Evolutionary conservation across 2,888 invertebrate species (phyloP).

Genomic region (Arctia plantaginis): DNA sequence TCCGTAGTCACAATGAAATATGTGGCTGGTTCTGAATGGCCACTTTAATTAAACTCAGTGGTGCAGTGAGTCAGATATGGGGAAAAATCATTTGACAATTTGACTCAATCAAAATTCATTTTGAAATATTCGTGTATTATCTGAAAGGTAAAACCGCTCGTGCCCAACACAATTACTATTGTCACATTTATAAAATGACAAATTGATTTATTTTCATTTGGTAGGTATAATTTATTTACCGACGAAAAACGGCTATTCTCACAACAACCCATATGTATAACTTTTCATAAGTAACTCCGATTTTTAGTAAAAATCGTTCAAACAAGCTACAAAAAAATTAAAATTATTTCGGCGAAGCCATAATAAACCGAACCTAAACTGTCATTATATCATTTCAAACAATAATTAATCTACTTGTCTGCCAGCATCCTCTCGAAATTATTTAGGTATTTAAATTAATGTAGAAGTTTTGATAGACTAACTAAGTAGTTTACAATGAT

Average conservation of each 20-base stretch:
- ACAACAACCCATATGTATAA: neutral
- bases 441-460: neutral
- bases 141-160: neutral
- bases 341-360: too few relatives aligned
- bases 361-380: too few relatives aligned
- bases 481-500: too few relatives aligned
- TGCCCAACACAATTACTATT: neutral
- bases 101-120: conserved; percentile 1
- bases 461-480: neutral
- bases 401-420: neutral
- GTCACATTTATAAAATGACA: neutral
- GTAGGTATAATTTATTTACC: neutral
- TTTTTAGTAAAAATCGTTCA: neutral
- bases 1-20: conserved; percentile 13
- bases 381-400: too few relatives aligned
- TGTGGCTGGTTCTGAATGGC: conserved; percentile 12
- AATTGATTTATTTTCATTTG: neutral
- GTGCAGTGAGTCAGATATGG: conserved; percentile 24
- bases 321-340: neutral
- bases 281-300: neutral
- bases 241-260: neutral
- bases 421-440: neutral
- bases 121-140: neutral
- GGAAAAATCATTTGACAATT: conserved; percentile 20
- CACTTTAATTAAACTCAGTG: conserved; percentile 42